Percentiles rank a stretch among this genome's conserved stretches.
phyloP scores from a whole-genome alignment of 2,113 vertebrate species.

The Planiliza haematocheilus region DNA sequence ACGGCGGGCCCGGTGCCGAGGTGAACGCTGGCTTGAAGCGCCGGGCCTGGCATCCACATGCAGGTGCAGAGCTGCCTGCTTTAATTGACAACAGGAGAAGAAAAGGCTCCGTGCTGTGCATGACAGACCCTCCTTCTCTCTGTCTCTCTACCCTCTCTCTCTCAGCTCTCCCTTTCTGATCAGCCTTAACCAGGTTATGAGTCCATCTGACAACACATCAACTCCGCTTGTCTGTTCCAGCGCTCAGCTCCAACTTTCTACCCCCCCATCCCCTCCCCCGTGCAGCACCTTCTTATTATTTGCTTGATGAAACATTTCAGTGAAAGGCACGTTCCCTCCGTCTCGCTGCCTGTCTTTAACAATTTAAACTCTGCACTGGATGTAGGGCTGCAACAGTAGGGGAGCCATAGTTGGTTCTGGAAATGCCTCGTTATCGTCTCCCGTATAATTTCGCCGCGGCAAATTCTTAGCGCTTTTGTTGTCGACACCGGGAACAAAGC shows the following conservation, averaged over 20 bases:
- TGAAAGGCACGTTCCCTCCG: constrained; percentile 7
- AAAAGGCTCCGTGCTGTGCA: constrained; percentile 62
- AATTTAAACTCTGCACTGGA: constrained; percentile 6
- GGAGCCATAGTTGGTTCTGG: background rate
- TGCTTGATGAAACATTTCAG: constrained; percentile 28
- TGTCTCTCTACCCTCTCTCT: constrained; percentile 6
- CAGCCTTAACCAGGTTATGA: constrained; percentile 60
- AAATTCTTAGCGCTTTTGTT: constrained; percentile 6
- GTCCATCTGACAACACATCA: constrained; percentile 60
- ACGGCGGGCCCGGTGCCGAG: constrained; percentile 63
- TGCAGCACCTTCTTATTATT: constrained; percentile 13
- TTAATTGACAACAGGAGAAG: constrained; percentile 76
- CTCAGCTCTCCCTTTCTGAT: constrained; percentile 48
- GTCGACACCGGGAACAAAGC: background rate
- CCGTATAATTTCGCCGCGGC: background rate
- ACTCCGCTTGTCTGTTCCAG: constrained; percentile 41
- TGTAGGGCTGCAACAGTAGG: background rate
- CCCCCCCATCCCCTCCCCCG: background rate
- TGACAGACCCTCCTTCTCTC: constrained; percentile 46
- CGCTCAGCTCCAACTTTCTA: constrained; percentile 34
- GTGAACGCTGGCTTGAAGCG: constrained; percentile 63
- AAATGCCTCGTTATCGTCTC: background rate
- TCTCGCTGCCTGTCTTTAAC: constrained; percentile 5
- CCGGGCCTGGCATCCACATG: constrained; percentile 62
- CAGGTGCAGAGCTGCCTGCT: constrained; percentile 70